Conservation (phyloP, 2,888 invertebrate species). For the Drosophila kuntzei region DNA sequence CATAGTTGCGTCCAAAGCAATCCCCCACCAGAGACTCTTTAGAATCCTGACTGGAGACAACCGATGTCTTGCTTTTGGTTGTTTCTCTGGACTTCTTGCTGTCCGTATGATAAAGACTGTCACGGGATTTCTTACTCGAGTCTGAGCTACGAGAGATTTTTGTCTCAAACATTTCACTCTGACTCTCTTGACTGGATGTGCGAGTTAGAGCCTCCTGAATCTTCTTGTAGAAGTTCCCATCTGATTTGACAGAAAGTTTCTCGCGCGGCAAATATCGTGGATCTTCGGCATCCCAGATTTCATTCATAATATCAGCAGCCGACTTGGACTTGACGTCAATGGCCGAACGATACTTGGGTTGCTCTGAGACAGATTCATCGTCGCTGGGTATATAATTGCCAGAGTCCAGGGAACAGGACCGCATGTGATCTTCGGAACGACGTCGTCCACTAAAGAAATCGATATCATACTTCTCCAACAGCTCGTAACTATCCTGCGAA, state of each 20-base stretch:
- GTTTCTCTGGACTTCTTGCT: constrained; percentile 89
- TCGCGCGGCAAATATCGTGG: constrained; percentile 91
- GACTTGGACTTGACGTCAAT: constrained; percentile 89
- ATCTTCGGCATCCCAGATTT: constrained; percentile 92
- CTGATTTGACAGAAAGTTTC: constrained; percentile 90
- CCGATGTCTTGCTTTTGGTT: constrained; percentile 88
- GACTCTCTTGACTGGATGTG: constrained; percentile 90
- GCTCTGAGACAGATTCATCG: constrained; percentile 88
- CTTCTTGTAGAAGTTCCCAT: constrained; percentile 90
- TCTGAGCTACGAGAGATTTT: constrained; percentile 89
- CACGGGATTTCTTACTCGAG: constrained; percentile 88
- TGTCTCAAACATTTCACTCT: constrained; percentile 89
- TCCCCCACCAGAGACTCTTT: constrained; percentile 87
- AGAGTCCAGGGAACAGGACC: constrained; percentile 91
- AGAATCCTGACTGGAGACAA: constrained; percentile 88
- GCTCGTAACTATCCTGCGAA: constrained; percentile 95
- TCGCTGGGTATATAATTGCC: constrained; percentile 92
- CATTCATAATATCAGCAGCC: constrained; percentile 89
- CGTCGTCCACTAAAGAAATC: constrained; percentile 83
- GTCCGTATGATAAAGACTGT: constrained; percentile 89
- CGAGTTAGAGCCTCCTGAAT: constrained; percentile 89
- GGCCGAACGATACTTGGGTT: constrained; percentile 87
- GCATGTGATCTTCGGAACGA: constrained; percentile 86
- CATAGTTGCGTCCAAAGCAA: constrained; percentile 86
- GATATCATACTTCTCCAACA: constrained; percentile 90